A percentile compares a stretch with the other conserved stretches of the same genome.
Conservation (phyloP, 2,888 invertebrate genomes). For the Halictus ligatus region DNA sequence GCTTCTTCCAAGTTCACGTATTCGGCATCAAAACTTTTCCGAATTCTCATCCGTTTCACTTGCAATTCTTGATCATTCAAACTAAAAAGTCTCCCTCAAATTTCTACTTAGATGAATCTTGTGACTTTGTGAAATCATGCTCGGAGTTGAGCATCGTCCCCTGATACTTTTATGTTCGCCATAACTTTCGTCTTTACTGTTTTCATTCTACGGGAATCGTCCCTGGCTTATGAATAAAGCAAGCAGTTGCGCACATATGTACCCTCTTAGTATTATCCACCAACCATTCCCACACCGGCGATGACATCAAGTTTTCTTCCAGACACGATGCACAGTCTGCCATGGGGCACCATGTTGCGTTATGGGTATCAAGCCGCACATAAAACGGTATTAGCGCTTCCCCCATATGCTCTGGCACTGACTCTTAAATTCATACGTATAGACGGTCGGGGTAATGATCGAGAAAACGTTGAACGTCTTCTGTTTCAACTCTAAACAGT, state of each 20-base stretch:
- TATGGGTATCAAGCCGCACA: conserved; percentile 79
- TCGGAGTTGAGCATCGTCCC: background rate
- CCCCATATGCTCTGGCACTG: conserved; percentile 76
- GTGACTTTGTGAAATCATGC: background rate
- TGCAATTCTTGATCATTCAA: background rate
- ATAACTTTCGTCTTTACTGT: conserved; percentile 33
- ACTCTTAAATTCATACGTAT: conserved; percentile 57
- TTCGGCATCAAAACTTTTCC: background rate
- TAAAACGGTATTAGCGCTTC: conserved; percentile 82
- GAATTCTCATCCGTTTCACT: background rate
- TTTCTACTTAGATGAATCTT: background rate
- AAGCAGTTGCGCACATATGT: conserved; percentile 59
- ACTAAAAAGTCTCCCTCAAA: background rate
- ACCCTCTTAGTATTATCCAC: conserved; percentile 53
- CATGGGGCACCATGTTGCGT: conserved; percentile 77
- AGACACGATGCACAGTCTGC: conserved; percentile 27
- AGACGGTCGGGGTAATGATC: conserved; percentile 28
- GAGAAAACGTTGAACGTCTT: background rate
- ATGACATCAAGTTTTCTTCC: conserved; percentile 30
- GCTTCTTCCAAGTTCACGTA: background rate
- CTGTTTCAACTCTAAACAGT: background rate
- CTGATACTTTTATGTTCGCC: background rate
- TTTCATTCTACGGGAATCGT: conserved; percentile 30
- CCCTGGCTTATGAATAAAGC: conserved; percentile 74
- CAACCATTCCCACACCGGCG: conserved; percentile 48